Evolutionary conservation across 2,888 invertebrate genomes (phyloP), one percentile per base, ranked within the genome.

Genomic region (Eupithecia abbreviata): DNA sequence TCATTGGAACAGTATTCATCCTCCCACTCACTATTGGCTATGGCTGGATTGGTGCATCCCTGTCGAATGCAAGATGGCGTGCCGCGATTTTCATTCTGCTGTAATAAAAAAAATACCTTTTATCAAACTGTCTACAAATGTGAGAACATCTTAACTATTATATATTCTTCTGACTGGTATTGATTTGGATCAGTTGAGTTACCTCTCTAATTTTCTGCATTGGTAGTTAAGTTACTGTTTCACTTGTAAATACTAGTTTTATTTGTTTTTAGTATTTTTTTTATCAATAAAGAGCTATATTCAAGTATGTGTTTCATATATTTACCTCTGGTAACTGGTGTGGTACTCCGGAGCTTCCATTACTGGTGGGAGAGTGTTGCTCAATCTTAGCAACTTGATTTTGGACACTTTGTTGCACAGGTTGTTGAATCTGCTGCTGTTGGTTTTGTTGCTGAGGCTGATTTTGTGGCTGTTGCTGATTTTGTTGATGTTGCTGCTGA

Each of bases 1-100:
- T 99, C 98, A 93, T 98, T 98, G 93, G 98, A 98, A 96, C 99
- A 99, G 92, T 98, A 99, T 92, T 99, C 99, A 90, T 98, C 98
- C 92, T 99, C 99, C 99, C 99, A 99, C 93, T 98, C 98, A 82
- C 97, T 97, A 95, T 98, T 98, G 83, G 98, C 97, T 86, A 98
- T 97, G 81, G 98, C 98, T 68, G 97, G 97, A 94, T 99, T 99
- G 81, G 97, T 97, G 93, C 99, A 99, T 83, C 98, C 98, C 87
- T 97, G 97, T 80, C 98, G 97, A 87, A 98, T 98, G 93, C 98
- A 98, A 77, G 97, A 96, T 75, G 93, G 87, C 77, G 92, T 89
- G 84, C 92, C 91, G 83, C 92, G 89, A 83, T 93, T 93, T 87
- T 94, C 94, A 84, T 90, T 93, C 88, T 92, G 93, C 93, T 94